phyloP scores from a whole-genome alignment of 2,797 vertebrate species.

The Coccyzus lansbergi region DNA sequence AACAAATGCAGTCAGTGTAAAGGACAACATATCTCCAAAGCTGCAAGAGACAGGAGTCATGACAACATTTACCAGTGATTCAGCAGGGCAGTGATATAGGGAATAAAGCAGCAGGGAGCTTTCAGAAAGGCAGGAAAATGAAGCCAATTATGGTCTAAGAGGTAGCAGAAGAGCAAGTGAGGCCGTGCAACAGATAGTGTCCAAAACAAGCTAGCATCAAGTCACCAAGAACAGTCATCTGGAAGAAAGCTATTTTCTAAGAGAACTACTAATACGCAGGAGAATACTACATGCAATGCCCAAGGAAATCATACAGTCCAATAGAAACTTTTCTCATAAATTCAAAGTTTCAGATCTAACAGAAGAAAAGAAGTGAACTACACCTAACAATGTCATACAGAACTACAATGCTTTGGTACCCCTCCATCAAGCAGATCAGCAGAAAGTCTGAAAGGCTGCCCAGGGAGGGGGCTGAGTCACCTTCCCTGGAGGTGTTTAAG shows the following conservation, averaged over 20 bases:
- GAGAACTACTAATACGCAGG: background rate
- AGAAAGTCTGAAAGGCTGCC: no score
- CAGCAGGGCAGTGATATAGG: background rate
- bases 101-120: slow-evolving; percentile 54
- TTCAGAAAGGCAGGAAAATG: slow-evolving; percentile 14
- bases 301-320: background rate
- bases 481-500: no score
- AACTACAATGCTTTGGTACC: background rate
- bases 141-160: slow-evolving; percentile 34
- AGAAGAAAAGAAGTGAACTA: background rate
- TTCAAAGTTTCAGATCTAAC: background rate
- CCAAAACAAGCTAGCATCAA: background rate
- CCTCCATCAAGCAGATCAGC: background rate
- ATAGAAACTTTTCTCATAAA: background rate
- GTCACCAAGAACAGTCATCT: background rate
- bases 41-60: slow-evolving; percentile 82
- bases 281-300: background rate
- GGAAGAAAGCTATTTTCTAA: background rate
- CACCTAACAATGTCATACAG: background rate
- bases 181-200: background rate
- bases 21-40: slow-evolving; percentile 97
- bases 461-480: no score
- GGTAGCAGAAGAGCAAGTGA: slow-evolving; percentile 43
- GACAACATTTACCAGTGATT: slow-evolving; percentile 55
- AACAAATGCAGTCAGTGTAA: slow-evolving; percentile 97